These are phyloP conservation scores for Prunella strophiata DNA, from an alignment of 2,797 vertebrate species.

Conservation along the genomic window DNA sequence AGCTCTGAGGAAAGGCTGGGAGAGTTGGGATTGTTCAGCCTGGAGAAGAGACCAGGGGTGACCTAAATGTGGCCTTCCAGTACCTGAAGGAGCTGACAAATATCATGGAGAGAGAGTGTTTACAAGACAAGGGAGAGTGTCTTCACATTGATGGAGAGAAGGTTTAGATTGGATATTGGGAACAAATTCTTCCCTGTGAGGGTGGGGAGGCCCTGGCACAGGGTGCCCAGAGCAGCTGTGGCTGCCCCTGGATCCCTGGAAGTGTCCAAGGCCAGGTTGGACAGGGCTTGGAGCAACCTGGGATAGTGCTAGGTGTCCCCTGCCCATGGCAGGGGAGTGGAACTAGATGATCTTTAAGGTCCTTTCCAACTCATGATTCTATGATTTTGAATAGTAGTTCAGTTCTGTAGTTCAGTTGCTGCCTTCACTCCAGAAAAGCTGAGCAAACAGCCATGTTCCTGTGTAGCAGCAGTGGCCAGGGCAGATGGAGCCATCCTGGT, in stretches of 20 bases:
- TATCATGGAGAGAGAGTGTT: background rate
- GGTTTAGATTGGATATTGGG: background rate
- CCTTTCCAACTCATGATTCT: background rate
- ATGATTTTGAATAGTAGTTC: background rate
- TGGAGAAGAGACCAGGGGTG: accelerated
- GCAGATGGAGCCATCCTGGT: background rate
- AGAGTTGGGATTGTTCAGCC: background rate
- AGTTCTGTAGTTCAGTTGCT: background rate
- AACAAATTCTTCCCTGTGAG: background rate
- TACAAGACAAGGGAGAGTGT: background rate
- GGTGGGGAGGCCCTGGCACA: accelerated
- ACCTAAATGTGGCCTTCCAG: accelerated
- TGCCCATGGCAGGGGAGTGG: accelerated
- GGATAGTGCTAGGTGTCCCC: accelerated
- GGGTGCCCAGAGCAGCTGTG: background rate
- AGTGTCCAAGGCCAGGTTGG: background rate
- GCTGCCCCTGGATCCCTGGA: background rate
- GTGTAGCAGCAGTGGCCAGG: background rate
- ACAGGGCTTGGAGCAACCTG: accelerated
- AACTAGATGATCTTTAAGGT: accelerated
- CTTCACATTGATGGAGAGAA: background rate
- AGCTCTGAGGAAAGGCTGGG: background rate
- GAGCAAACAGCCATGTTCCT: accelerated
- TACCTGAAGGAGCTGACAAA: background rate
- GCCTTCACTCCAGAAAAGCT: background rate